Conservation (phyloP, 2,113 vertebrate genomes). For the Rhinolophus sinicus region DNA sequence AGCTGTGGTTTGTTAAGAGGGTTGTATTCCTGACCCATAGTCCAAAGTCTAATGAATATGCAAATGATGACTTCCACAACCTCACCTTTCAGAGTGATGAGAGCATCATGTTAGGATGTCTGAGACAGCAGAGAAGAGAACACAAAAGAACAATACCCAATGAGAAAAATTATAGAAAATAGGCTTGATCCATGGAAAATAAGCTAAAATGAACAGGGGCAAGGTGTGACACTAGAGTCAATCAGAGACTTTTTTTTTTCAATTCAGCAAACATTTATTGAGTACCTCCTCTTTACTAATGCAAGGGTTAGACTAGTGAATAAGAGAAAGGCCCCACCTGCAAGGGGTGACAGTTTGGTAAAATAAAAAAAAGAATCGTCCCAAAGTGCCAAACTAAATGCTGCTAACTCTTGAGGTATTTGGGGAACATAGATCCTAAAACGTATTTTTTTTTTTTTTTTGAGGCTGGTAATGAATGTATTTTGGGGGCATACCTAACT, state of each 20-base stretch:
- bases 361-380: not conserved
- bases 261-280: not conserved
- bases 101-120: not conserved
- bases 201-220: not conserved
- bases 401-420: not conserved
- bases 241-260: not conserved
- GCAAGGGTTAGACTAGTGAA: not conserved
- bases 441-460: not conserved
- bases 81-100: not conserved
- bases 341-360: not conserved
- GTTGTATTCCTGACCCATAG: not conserved
- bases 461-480: not conserved
- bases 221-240: not conserved
- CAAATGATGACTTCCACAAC: not conserved
- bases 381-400: not conserved
- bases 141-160: not conserved
- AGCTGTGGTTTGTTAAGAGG: not conserved
- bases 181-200: not conserved
- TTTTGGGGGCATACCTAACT: not conserved
- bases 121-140: not conserved
- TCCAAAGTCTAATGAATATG: not conserved
- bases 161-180: conserved; percentile 1
- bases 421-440: not conserved
- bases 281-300: not conserved
- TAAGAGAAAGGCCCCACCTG: not conserved